A percentile compares a stretch with the other conserved stretches of the same genome.
Evolutionary conservation across 2,888 invertebrate genomes (phyloP).

Genomic region (Lissonota sp.): DNA sequence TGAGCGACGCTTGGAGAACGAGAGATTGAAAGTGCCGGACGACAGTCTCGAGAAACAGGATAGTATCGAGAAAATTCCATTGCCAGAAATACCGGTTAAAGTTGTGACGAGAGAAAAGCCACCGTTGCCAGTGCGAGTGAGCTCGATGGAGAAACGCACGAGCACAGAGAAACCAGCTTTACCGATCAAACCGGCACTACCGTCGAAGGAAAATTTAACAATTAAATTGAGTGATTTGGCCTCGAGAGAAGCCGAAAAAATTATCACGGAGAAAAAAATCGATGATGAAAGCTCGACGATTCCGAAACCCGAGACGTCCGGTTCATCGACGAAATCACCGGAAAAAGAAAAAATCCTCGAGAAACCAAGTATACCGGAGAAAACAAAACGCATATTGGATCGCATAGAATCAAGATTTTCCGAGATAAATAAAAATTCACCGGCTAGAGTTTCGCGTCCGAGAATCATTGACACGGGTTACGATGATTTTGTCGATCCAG

Average conservation of each 20-base stretch:
- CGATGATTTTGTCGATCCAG: conserved; percentile 83
- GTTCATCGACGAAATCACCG: conserved; percentile 42
- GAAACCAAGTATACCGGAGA: conserved; percentile 82
- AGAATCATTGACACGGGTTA: conserved; percentile 82
- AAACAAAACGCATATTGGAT: conserved; percentile 81
- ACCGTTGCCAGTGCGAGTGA: conserved; percentile 62
- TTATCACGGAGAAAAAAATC: conserved; percentile 4
- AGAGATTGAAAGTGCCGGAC: conserved; percentile 76
- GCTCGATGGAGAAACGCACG: conserved; percentile 57
- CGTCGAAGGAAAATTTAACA: conserved; percentile 64
- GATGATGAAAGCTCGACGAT: conserved; percentile 12
- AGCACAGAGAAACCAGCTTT: conserved; percentile 64
- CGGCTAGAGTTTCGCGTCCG: conserved; percentile 75
- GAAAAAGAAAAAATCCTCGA: conserved; percentile 74
- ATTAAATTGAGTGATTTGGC: conserved; percentile 54
- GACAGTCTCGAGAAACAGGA: conserved; percentile 80
- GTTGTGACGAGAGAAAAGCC: conserved; percentile 54
- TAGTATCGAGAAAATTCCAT: conserved; percentile 81
- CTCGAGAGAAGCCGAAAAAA: conserved; percentile 25
- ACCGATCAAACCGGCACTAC: conserved; percentile 64
- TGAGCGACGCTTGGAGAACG: conserved; percentile 74
- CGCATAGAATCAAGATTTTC: conserved; percentile 80
- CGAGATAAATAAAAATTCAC: conserved; percentile 76
- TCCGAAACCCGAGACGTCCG: conserved; percentile 33
- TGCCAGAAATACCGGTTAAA: conserved; percentile 79